Conservation (phyloP, 2,113 vertebrate genomes). For the Gavia stellata region DNA sequence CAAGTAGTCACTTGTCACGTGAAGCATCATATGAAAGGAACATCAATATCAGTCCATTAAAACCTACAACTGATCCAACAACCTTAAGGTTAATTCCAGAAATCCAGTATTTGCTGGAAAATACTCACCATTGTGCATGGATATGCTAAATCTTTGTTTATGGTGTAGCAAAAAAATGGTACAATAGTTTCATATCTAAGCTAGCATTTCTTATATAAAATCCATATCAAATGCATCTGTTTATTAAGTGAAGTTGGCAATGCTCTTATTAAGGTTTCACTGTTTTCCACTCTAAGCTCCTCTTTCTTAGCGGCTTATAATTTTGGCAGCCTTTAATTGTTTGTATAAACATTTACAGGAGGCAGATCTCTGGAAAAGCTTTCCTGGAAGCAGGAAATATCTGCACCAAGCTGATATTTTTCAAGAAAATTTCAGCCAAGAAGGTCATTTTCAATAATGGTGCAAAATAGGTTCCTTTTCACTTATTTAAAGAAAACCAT, state of each 20-base stretch:
- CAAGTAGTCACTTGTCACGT: neutral
- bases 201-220: neutral
- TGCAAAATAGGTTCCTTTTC: neutral
- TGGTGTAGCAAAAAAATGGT: neutral
- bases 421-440: conserved; percentile 19
- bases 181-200: neutral
- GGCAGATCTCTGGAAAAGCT: conserved; percentile 28
- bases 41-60: neutral
- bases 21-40: neutral
- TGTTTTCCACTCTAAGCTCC: neutral
- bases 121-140: neutral
- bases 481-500: neutral
- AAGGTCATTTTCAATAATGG: neutral
- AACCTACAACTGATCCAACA: neutral
- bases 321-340: neutral
- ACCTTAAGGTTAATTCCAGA: neutral
- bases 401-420: conserved; percentile 23
- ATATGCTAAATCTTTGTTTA: neutral
- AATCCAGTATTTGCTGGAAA: neutral
- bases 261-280: neutral
- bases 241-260: neutral
- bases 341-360: conserved; percentile 21
- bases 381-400: conserved; percentile 49
- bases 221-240: neutral
- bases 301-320: neutral